These are phyloP conservation scores for Cordilura impudica DNA, from an alignment of 2,888 invertebrate genomes.

Conservation along the genomic window DNA sequence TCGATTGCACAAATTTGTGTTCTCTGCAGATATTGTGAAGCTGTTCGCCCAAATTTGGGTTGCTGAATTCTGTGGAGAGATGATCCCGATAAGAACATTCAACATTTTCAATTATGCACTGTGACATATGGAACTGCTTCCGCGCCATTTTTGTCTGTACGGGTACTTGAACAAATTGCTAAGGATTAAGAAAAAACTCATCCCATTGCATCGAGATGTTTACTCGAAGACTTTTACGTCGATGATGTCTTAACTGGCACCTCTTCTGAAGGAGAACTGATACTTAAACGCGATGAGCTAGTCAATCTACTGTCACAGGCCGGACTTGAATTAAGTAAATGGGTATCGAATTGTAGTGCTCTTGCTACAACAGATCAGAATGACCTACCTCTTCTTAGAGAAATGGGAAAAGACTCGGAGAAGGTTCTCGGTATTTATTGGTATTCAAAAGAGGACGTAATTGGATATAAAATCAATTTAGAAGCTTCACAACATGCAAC, in stretches of 20 bases:
- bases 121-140: too few species aligned
- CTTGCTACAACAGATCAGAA: slow-evolving; percentile 17
- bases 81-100: not conserved
- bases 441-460: slow-evolving; percentile 38
- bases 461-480: slow-evolving; percentile 22
- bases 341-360: slow-evolving; percentile 15
- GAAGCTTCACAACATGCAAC: not conserved
- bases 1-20: slow-evolving; percentile 13
- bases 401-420: slow-evolving; percentile 1
- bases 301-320: slow-evolving; percentile 20
- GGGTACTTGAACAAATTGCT: slow-evolving; percentile 55
- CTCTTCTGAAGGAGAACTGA: slow-evolving; percentile 26
- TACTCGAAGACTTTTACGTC: slow-evolving; percentile 58
- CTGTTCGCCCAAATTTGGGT: slow-evolving; percentile 47
- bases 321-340: slow-evolving; percentile 25
- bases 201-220: slow-evolving; percentile 39
- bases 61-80: slow-evolving; percentile 9
- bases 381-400: not conserved
- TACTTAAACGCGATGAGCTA: slow-evolving; percentile 34
- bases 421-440: slow-evolving; percentile 52
- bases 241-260: slow-evolving; percentile 59
- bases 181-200: slow-evolving; percentile 33
- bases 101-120: slow-evolving; percentile 18
- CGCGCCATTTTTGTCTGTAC: slow-evolving; percentile 52
- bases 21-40: slow-evolving; percentile 28